These are phyloP conservation scores for Halcyon leucocephala DNA, from an alignment of 2,797 vertebrate species.

Conservation along the genomic window DNA sequence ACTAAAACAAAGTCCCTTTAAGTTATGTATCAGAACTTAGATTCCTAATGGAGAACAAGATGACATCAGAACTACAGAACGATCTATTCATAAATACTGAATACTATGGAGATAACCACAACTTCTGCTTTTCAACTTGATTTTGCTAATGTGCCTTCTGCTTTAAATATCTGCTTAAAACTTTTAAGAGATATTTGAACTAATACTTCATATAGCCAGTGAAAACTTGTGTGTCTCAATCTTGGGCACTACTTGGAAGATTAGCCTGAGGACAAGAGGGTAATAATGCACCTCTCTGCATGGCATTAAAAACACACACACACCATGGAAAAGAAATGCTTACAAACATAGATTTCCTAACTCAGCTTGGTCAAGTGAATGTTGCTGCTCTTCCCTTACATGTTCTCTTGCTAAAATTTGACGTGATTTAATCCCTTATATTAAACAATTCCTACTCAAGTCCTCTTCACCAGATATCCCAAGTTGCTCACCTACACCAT, in stretches of 20 bases:
- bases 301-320: background rate
- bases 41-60: background rate
- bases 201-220: background rate
- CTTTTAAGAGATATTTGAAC: background rate
- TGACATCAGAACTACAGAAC: background rate
- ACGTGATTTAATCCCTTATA: background rate
- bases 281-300: background rate
- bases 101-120: background rate
- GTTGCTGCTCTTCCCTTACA: background rate
- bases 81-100: background rate
- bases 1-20: background rate
- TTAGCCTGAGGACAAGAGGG: background rate
- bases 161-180: background rate
- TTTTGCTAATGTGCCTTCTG: background rate
- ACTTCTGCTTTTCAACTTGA: background rate
- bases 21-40: background rate
- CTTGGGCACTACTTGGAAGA: background rate
- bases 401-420: background rate
- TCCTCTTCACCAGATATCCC: background rate
- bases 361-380: background rate
- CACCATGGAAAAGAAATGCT: background rate
- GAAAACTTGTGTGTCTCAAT: background rate
- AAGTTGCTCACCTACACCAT: accelerated
- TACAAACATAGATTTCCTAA: background rate
- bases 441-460: background rate